These are phyloP conservation scores for Chondrilla cf. caribensis DNA, from an alignment of 37 sponge, comb jelly and placozoan species.

Conservation along the genomic window DNA sequence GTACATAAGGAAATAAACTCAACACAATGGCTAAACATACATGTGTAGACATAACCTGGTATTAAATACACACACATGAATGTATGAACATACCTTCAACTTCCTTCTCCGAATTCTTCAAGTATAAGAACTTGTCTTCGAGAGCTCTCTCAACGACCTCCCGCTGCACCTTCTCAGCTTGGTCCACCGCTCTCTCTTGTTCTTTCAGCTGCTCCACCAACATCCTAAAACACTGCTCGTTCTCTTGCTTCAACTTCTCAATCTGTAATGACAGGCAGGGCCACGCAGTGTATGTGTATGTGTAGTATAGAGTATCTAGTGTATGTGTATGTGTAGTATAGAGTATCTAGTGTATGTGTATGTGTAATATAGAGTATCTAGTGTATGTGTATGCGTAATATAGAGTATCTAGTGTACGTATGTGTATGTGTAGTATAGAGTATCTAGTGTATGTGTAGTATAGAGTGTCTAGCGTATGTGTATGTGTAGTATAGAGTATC, in stretches of 20 bases:
- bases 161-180: conserved; percentile 20
- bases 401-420: too few relatives aligned
- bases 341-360: too few relatives aligned
- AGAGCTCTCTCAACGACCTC: conserved; percentile 53
- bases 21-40: too few relatives aligned
- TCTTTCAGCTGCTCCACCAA: conserved; percentile 45
- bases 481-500: too few relatives aligned
- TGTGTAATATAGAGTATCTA: too few relatives aligned
- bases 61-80: not conserved
- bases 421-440: too few relatives aligned
- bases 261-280: conserved; percentile 31
- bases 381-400: too few relatives aligned
- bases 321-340: too few relatives aligned
- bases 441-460: too few relatives aligned
- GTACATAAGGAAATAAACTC: too few relatives aligned
- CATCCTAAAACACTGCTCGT: conserved; percentile 2
- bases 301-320: too few relatives aligned
- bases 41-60: not conserved
- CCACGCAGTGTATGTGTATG: not conserved
- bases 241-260: conserved; percentile 25
- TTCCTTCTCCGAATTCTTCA: not conserved
- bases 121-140: conserved; percentile 26
- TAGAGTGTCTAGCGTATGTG: too few relatives aligned
- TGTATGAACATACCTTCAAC: conserved; percentile 33
- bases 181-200: conserved; percentile 5